Conservation (phyloP, 2,888 invertebrate species). For the Congeria kusceri region DNA sequence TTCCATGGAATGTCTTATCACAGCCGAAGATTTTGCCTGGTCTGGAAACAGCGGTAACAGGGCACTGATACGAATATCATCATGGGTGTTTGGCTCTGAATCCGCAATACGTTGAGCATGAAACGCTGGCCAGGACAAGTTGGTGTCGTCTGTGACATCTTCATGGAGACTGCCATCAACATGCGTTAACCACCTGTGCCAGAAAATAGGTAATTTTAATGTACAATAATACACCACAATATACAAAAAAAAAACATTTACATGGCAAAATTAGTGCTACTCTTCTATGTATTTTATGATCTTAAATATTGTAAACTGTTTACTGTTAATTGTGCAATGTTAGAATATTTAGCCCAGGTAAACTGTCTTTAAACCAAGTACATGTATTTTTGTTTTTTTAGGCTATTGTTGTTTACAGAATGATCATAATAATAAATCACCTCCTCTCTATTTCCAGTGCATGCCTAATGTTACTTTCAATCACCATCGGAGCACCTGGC, state of each 20-base stretch:
- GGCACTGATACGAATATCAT: no score
- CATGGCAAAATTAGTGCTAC: neutral
- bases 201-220: neutral
- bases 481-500: no score
- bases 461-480: no score
- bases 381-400: neutral
- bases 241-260: neutral
- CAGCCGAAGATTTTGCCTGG: slow-evolving; percentile 15
- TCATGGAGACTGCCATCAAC: neutral
- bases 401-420: neutral
- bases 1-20: slow-evolving; percentile 21
- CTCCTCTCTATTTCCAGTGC: slow-evolving; percentile 1
- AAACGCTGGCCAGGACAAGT: no score
- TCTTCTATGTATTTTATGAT: neutral
- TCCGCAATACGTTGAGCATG: no score
- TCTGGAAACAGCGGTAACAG: slow-evolving; percentile 39
- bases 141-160: neutral
- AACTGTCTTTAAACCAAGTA: neutral
- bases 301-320: neutral
- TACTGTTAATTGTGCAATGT: neutral
- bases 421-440: neutral
- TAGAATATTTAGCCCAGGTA: no score
- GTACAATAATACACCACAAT: neutral
- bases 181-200: slow-evolving; percentile 5
- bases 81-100: no score